A percentile compares a stretch with the other conserved stretches of the same genome.
Conservation (phyloP, 1,140 invertebrate species). For the Geopemphigus sp. region DNA sequence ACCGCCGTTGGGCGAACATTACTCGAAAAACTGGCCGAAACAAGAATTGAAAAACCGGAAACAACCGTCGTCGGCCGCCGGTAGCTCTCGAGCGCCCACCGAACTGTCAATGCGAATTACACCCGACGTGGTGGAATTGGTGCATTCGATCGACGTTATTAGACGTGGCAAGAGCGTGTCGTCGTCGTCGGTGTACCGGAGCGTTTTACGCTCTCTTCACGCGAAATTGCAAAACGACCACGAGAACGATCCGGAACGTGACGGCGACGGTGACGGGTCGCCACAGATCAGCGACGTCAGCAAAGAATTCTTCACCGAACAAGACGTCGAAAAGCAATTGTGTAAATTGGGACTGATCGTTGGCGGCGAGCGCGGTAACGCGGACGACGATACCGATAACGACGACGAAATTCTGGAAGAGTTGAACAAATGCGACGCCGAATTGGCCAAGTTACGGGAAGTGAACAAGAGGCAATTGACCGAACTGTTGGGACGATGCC, state of each 20-base stretch:
- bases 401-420: slow-evolving; percentile 83
- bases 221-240: too few species aligned
- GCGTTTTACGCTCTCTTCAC: too few species aligned
- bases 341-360: slow-evolving; percentile 55
- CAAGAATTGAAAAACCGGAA: slow-evolving; percentile 79
- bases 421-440: slow-evolving; percentile 79
- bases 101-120: too few species aligned
- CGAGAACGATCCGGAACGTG: too few species aligned
- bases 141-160: too few species aligned
- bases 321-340: slow-evolving; percentile 49
- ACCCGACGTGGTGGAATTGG: not conserved
- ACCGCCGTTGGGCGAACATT: slow-evolving; percentile 84
- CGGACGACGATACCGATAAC: not conserved
- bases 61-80: slow-evolving; percentile 52
- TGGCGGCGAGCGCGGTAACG: too few species aligned
- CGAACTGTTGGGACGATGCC: slow-evolving; percentile 61
- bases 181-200: too few species aligned
- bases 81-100: too few species aligned
- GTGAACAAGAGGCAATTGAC: slow-evolving; percentile 69
- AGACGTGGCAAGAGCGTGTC: too few species aligned
- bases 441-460: slow-evolving; percentile 68
- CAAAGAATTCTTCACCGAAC: slow-evolving; percentile 47
- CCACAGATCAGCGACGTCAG: slow-evolving; percentile 53
- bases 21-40: slow-evolving; percentile 81
- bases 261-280: slow-evolving; percentile 52